These are phyloP conservation scores for Saimiri boliviensis DNA, from an alignment of 2,113 vertebrate genomes.

Conservation along the genomic window DNA sequence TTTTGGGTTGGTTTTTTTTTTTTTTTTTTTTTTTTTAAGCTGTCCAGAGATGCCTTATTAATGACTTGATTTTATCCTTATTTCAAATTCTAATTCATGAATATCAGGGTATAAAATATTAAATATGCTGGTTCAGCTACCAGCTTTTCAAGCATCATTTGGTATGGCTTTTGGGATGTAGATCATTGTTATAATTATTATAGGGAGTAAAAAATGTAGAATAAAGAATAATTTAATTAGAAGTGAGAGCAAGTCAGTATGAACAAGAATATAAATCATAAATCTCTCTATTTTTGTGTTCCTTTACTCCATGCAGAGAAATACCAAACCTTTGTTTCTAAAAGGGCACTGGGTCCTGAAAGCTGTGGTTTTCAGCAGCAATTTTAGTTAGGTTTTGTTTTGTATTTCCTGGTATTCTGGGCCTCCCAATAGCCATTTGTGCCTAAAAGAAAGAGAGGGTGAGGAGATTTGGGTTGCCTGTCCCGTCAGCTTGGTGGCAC, in stretches of 20 bases:
- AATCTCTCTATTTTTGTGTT: slow-evolving; percentile 28
- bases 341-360: not conserved
- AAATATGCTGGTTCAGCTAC: not conserved
- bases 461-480: not conserved
- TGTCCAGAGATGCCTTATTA: not conserved
- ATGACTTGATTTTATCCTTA: slow-evolving; percentile 5
- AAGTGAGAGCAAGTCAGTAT: slow-evolving; percentile 51
- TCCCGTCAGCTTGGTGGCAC: not conserved
- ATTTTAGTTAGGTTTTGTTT: slow-evolving; percentile 69
- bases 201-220: not conserved
- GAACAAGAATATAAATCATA: slow-evolving; percentile 51
- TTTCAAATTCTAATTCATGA: not conserved
- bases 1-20: not conserved
- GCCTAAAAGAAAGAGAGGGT: not conserved
- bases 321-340: slow-evolving; percentile 68
- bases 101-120: not conserved
- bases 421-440: not conserved
- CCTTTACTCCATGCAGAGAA: slow-evolving; percentile 61
- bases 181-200: slow-evolving; percentile 46
- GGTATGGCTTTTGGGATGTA: slow-evolving; percentile 5
- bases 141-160: not conserved
- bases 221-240: slow-evolving; percentile 29
- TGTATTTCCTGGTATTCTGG: not conserved
- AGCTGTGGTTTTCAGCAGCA: slow-evolving; percentile 3
- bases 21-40: not conserved